phyloP scores from a whole-genome alignment of 2,113 vertebrate genomes.

The Labrus mixtus region DNA sequence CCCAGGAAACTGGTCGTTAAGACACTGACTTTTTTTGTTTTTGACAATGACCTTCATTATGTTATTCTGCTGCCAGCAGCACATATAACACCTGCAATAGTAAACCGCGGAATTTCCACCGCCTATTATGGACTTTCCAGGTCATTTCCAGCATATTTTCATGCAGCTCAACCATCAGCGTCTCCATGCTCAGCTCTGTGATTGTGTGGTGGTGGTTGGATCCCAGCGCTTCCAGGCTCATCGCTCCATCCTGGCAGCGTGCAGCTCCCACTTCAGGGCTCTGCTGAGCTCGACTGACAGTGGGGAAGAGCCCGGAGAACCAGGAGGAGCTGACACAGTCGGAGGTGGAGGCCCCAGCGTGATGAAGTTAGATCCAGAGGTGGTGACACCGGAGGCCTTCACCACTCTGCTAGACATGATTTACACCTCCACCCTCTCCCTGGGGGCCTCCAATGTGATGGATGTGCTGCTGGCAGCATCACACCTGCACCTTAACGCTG shows the following conservation, averaged over 20 bases:
- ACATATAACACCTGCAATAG: background rate
- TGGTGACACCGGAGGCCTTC: constrained; percentile 94
- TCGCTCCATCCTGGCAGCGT: constrained; percentile 91
- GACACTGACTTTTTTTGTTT: background rate
- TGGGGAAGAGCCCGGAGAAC: constrained; percentile 73
- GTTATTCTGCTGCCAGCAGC: background rate
- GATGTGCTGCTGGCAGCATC: constrained; percentile 94
- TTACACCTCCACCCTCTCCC: constrained; percentile 93
- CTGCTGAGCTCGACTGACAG: constrained; percentile 85
- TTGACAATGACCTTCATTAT: background rate
- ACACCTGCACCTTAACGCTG: constrained; percentile 91
- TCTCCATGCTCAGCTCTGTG: constrained; percentile 91
- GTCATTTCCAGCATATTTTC: constrained; percentile 93
- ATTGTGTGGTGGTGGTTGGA: constrained; percentile 92
- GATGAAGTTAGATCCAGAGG: constrained; percentile 92
- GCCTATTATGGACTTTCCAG: constrained; percentile 91
- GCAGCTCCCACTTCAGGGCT: constrained; percentile 94
- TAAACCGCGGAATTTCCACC: background rate
- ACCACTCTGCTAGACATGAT: constrained; percentile 95
- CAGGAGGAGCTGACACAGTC: constrained; percentile 10
- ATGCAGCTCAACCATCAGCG: constrained; percentile 94
- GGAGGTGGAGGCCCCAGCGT: constrained; percentile 82
- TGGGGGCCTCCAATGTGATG: constrained; percentile 94
- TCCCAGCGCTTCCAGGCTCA: constrained; percentile 92
- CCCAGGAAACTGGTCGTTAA: background rate